phyloP scores from a whole-genome alignment of 2,113 vertebrate genomes.

The Salminus brasiliensis region DNA sequence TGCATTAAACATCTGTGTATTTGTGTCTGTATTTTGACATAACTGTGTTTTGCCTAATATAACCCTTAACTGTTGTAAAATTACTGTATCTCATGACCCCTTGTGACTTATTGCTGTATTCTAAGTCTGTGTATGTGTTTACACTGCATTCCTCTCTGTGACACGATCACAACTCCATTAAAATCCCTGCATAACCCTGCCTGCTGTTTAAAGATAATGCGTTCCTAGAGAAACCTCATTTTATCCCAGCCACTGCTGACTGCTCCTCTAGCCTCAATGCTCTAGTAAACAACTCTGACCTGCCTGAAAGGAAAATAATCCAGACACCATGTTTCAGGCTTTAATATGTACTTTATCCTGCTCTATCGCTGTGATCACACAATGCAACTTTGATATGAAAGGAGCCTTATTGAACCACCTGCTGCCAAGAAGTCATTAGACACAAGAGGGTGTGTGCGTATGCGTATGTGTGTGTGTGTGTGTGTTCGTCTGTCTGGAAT shows the following conservation, averaged over 20 bases:
- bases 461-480: neutral
- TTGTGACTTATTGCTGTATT: neutral
- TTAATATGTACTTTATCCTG: constrained; percentile 1
- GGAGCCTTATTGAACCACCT: constrained; percentile 30
- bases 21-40: too few relatives aligned
- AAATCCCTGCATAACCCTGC: neutral
- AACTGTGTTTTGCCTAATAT: too few relatives aligned
- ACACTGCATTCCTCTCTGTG: neutral
- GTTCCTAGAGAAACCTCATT: constrained; percentile 4
- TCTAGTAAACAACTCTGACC: neutral
- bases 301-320: constrained; percentile 22
- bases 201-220: constrained; percentile 3
- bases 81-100: neutral
- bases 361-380: neutral
- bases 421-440: constrained; percentile 31
- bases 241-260: constrained; percentile 16
- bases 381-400: constrained; percentile 18
- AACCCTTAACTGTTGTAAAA: neutral
- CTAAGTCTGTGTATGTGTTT: neutral
- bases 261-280: constrained; percentile 16
- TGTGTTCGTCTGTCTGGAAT: neutral
- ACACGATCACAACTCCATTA: neutral
- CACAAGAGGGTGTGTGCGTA: neutral
- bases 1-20: too few relatives aligned
- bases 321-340: constrained; percentile 13